Conservation (phyloP, 2,888 invertebrate species). For the Endotricha flammealis region DNA sequence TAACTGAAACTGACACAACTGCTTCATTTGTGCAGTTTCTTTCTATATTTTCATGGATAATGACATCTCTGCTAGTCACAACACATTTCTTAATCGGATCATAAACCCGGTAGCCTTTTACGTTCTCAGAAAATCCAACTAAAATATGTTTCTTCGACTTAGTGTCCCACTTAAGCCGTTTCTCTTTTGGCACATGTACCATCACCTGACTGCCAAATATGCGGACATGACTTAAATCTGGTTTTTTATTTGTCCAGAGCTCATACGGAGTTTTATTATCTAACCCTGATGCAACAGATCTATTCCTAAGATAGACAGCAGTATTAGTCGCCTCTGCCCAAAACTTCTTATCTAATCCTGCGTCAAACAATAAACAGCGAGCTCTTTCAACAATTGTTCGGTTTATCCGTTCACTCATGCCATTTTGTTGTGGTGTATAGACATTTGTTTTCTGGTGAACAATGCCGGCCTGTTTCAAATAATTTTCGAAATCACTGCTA, state of each 20-base stretch:
- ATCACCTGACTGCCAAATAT: slow-evolving; percentile 19
- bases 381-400: slow-evolving; percentile 20
- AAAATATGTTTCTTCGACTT: slow-evolving; percentile 16
- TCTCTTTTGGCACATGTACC: slow-evolving; percentile 22
- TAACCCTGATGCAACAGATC: slow-evolving; percentile 16
- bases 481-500: slow-evolving; percentile 12
- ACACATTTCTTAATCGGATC: slow-evolving; percentile 10
- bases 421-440: slow-evolving; percentile 22
- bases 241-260: slow-evolving; percentile 18
- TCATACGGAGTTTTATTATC: slow-evolving; percentile 22
- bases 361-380: slow-evolving; percentile 19
- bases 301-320: slow-evolving; percentile 18
- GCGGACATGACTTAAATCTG: slow-evolving; percentile 16
- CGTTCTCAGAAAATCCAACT: slow-evolving; percentile 19
- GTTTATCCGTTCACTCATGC: slow-evolving; percentile 20
- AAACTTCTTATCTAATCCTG: slow-evolving; percentile 16
- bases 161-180: slow-evolving; percentile 21
- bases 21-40: neutral
- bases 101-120: slow-evolving; percentile 22
- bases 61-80: slow-evolving; percentile 17
- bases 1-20: no score
- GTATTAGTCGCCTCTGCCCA: slow-evolving; percentile 23
- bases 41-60: slow-evolving; percentile 12
- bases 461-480: slow-evolving; percentile 11
- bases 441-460: slow-evolving; percentile 15